These are phyloP conservation scores for Butastur rufipennis DNA, from an alignment of 2,113 vertebrate genomes.

Conservation along the genomic window DNA sequence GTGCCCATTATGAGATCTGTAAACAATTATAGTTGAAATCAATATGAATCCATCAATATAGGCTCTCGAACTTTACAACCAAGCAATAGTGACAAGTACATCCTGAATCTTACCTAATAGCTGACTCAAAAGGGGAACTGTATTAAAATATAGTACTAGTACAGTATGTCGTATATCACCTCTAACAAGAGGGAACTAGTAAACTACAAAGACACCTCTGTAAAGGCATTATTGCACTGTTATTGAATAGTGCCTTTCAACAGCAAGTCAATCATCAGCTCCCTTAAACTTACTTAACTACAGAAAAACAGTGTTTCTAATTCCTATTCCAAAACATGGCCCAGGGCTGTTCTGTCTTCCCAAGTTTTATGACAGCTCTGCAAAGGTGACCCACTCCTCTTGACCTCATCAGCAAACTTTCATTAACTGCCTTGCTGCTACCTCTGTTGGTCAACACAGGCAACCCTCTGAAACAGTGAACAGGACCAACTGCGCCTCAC, in stretches of 20 bases:
- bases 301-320: neutral
- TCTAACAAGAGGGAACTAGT: neutral
- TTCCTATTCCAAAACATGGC: neutral
- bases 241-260: neutral
- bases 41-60: neutral
- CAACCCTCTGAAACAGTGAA: neutral
- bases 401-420: neutral
- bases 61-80: neutral
- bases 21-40: neutral
- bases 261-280: neutral
- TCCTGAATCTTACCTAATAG: neutral
- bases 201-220: neutral
- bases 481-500: accelerated
- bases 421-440: neutral
- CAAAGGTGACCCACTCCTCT: neutral
- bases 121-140: neutral
- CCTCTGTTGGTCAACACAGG: neutral
- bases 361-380: neutral
- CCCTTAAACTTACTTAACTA: neutral
- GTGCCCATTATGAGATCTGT: neutral
- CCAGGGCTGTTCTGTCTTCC: neutral
- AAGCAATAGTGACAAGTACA: neutral
- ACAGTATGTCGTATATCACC: neutral
- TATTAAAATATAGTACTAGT: neutral
- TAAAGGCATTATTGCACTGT: neutral